Evolutionary conservation across 92 coral and sea anemone species (phyloP).

Genomic region (Heteractis magnifica): DNA sequence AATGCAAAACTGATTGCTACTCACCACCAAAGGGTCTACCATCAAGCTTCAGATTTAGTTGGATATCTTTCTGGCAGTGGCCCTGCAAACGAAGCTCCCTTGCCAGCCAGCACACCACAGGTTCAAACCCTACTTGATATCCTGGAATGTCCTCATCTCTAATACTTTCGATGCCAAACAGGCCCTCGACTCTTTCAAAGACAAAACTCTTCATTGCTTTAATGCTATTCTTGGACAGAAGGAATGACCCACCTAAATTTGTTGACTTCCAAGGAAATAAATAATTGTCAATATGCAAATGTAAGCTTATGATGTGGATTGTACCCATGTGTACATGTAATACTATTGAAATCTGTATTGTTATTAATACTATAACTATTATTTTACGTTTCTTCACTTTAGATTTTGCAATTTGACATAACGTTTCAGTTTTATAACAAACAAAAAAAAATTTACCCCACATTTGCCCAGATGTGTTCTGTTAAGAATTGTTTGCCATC

Average conservation of each 20-base stretch:
- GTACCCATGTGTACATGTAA: too few relatives aligned
- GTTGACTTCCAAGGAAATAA: not conserved
- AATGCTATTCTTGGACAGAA: too few relatives aligned
- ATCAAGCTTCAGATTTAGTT: too few relatives aligned
- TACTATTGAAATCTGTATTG: too few relatives aligned
- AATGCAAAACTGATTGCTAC: too few relatives aligned
- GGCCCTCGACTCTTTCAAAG: not conserved
- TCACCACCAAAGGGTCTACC: too few relatives aligned
- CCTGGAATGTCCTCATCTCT: not conserved
- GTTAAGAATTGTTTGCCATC: slow-evolving; percentile 3
- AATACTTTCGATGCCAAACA: not conserved
- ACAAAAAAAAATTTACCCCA: slow-evolving; percentile 11
- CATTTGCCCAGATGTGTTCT: not conserved
- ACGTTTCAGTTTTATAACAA: too few relatives aligned
- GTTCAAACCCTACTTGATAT: not conserved
- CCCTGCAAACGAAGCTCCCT: not conserved
- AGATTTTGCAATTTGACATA: not conserved
- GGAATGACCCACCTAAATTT: not conserved
- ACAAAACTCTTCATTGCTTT: too few relatives aligned
- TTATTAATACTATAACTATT: too few relatives aligned
- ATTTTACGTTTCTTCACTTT: too few relatives aligned
- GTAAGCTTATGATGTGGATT: not conserved
- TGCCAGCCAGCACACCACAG: not conserved
- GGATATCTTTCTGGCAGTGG: too few relatives aligned
- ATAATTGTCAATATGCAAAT: not conserved